Base-by-base conservation (phyloP, 2,888 invertebrate species). In the Chydorus sphaericus region DNA sequence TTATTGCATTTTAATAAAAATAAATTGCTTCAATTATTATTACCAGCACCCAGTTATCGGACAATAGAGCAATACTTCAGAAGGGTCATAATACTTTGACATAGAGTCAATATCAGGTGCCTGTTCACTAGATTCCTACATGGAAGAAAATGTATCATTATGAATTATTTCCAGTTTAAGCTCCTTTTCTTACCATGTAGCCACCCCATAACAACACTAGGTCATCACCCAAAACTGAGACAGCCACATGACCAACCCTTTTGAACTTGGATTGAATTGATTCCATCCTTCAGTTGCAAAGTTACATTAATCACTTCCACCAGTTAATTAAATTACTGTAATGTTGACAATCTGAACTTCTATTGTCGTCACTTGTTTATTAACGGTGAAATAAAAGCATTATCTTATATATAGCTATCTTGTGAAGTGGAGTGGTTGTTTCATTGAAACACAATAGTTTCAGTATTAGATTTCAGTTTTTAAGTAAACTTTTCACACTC, bases 141-240 rank as follows among this genome's bases (percentile, higher is more conserved):
- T 29, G 23, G 6, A n/a, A 30, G 5, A 50, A 50, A 20, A 26
- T 4, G 4, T 10, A 49, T 50, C 7, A 30, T 50, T 11, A 16
- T 14, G 20, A 14, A 4, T 20, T 8, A 50, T 14, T 7, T 18
- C 28, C 4, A 31, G 11, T 44, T 11, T 8, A 44, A 33, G 33
- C 18, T 5, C 28, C 23, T 14, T 30, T 5, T 23, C 20, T 33
- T 20, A 52, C 52, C 36, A 20, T 52, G 52, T 52, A 52, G 16
- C 52, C 52, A 36, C 52, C 52, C 52, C 52, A 52, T 31, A 52
- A 20, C 23, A 52, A 20, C 20, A 52, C 30, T 18, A 26, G 8
- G 2, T 52, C 23, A 4, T 37, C 36, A 36, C 36, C 11, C 11
- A 18, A 14, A 31, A 52, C 36, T 1, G 29, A 33, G n/a, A 52